phyloP scores from a whole-genome alignment of 2,113 vertebrate species.

The Morone saxatilis region DNA sequence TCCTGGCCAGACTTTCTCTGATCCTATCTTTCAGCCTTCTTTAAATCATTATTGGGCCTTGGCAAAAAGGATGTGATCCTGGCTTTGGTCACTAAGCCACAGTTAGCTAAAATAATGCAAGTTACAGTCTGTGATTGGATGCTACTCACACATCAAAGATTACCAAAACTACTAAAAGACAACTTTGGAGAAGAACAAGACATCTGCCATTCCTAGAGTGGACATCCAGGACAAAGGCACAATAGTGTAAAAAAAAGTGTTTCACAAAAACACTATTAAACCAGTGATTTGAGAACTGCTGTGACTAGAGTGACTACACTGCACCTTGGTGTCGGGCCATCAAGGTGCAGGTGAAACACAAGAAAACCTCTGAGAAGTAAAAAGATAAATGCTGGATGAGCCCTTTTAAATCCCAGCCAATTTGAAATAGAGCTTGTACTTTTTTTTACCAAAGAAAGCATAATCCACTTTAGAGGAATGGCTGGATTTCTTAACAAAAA shows the following conservation, averaged over 20 bases:
- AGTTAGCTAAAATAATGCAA: neutral
- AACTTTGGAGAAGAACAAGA: neutral
- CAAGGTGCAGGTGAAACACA: neutral
- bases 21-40: neutral
- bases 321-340: neutral
- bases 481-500: neutral
- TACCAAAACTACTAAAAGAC: neutral
- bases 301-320: neutral
- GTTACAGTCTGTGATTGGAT: neutral
- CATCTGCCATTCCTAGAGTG: neutral
- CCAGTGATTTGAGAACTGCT: neutral
- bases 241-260: neutral
- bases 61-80: neutral
- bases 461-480: neutral
- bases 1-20: neutral
- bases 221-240: neutral
- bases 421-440: neutral
- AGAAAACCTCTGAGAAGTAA: neutral
- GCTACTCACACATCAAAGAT: neutral
- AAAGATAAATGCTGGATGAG: neutral
- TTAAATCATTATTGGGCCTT: neutral
- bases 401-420: neutral
- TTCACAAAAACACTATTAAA: neutral
- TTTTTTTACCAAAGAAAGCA: neutral
- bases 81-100: neutral